These are phyloP conservation scores for Marisa cornuarietis DNA, from an alignment of 1,140 invertebrate genomes.

Conservation along the genomic window DNA sequence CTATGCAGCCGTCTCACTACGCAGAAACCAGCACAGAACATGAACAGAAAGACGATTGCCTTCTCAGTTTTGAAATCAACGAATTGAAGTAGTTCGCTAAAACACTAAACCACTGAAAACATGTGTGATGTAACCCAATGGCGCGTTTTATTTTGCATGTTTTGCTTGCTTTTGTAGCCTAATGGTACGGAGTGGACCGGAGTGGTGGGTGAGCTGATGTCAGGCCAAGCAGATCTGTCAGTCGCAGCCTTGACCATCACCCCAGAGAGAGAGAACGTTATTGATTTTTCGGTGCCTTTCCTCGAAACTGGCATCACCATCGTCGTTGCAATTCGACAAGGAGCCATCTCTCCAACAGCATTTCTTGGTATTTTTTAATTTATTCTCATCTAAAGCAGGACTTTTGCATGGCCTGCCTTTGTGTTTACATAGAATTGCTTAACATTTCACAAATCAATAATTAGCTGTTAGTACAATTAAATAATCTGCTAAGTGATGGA, in stretches of 20 bases:
- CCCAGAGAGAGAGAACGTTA: constrained; percentile 87
- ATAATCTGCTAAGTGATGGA: too few species aligned
- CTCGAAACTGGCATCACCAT: constrained; percentile 98
- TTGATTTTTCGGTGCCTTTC: constrained; percentile 95
- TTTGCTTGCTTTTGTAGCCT: neutral
- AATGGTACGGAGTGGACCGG: constrained; percentile 85
- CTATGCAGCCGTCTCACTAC: too few species aligned
- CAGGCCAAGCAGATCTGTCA: constrained; percentile 92
- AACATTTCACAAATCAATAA: too few species aligned
- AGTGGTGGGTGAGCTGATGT: constrained; percentile 89
- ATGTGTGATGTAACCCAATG: too few species aligned
- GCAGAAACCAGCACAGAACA: too few species aligned
- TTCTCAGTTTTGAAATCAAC: too few species aligned
- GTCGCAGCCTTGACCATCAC: constrained; percentile 97
- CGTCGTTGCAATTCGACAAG: constrained; percentile 94
- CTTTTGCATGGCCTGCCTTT: neutral
- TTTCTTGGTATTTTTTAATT: constrained; percentile 78
- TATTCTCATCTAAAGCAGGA: neutral
- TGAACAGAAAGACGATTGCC: too few species aligned
- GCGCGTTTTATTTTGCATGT: too few species aligned
- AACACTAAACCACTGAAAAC: too few species aligned
- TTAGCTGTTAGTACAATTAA: too few species aligned
- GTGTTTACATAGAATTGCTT: too few species aligned
- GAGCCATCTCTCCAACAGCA: constrained; percentile 97
- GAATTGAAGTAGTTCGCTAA: too few species aligned